phyloP scores from a whole-genome alignment of 2,113 vertebrate genomes.

The Hemichromis elongatus region DNA sequence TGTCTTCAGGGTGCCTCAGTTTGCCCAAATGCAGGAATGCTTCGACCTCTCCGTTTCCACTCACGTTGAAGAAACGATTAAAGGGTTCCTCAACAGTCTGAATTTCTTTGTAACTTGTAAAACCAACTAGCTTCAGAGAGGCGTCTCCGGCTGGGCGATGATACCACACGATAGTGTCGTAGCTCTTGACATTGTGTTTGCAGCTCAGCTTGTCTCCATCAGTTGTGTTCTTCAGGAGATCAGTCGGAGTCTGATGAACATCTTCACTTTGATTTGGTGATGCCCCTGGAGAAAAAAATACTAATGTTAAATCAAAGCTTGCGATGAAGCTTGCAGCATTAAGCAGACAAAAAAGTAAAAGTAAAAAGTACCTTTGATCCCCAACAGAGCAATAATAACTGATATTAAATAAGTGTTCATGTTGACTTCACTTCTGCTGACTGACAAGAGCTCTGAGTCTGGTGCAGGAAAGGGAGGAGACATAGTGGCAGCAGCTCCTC shows the following conservation, averaged over 20 bases:
- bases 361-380: neutral
- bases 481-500: neutral
- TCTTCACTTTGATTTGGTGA: neutral
- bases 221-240: neutral
- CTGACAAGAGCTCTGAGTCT: neutral
- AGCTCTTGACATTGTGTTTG: neutral
- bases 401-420: neutral
- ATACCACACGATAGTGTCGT: slow-evolving; percentile 37
- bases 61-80: neutral
- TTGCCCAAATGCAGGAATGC: slow-evolving; percentile 10
- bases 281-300: neutral
- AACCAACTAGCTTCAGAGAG: slow-evolving; percentile 2
- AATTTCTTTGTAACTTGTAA: neutral
- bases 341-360: neutral
- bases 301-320: fast-evolving
- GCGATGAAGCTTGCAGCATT: neutral
- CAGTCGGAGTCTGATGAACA: neutral
- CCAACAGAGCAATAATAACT: neutral
- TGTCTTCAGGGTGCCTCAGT: slow-evolving; percentile 2
- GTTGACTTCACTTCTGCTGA: neutral
- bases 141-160: neutral
- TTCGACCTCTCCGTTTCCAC: slow-evolving; percentile 3
- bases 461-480: neutral
- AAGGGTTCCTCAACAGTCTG: neutral
- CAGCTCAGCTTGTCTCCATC: slow-evolving; percentile 4